A percentile compares a stretch with the other conserved stretches of the same genome.
phyloP scores from a whole-genome alignment of 2,113 vertebrate species.

The Bos javanicus region DNA sequence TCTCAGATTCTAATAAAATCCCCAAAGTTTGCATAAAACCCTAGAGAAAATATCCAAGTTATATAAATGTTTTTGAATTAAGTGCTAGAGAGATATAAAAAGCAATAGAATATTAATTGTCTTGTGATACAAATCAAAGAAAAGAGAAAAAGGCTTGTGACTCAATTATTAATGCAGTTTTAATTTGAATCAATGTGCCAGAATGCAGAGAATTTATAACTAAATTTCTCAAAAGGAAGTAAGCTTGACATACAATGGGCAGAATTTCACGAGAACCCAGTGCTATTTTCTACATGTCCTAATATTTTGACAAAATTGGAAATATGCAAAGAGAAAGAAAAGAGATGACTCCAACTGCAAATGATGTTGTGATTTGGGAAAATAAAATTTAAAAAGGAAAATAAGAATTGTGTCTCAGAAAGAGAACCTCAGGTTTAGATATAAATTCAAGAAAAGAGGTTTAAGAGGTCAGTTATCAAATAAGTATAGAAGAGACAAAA shows the following conservation, averaged over 20 bases:
- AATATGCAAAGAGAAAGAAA: background rate
- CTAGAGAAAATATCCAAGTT: conserved; percentile 38
- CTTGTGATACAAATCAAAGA: conserved; percentile 40
- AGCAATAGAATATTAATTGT: conserved; percentile 52
- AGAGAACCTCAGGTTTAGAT: background rate
- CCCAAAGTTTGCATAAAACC: conserved; percentile 31
- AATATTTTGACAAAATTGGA: conserved; percentile 58
- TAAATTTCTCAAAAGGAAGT: background rate
- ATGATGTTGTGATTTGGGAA: background rate
- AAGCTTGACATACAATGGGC: background rate
- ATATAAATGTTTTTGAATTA: conserved; percentile 41
- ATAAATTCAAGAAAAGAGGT: background rate
- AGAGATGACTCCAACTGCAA: background rate
- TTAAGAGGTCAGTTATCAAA: background rate
- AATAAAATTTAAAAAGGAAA: conserved; percentile 28
- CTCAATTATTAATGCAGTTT: conserved; percentile 28
- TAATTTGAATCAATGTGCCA: background rate
- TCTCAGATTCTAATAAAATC: conserved; percentile 50
- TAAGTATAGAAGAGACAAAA: background rate
- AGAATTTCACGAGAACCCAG: conserved; percentile 16
- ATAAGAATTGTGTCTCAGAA: background rate
- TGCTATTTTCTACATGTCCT: conserved; percentile 22
- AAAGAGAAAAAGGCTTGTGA: background rate
- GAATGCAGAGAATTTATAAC: background rate
- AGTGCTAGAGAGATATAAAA: conserved; percentile 31